Conservation (phyloP, 2,797 vertebrate species). For the Lophotriccus pileatus region DNA sequence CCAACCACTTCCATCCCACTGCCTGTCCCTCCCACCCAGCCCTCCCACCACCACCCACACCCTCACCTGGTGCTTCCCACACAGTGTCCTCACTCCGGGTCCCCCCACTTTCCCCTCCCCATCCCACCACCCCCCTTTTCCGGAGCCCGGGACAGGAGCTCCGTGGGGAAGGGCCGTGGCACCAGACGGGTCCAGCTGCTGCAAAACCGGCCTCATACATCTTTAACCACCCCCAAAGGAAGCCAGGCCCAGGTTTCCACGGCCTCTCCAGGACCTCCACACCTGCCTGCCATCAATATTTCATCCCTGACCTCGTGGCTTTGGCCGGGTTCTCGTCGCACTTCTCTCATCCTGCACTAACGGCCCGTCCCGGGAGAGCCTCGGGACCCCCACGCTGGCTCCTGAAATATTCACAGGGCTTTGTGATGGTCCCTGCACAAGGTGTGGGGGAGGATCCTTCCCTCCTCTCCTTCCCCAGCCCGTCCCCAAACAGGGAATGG, state of each 20-base stretch:
- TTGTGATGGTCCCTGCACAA: not conserved
- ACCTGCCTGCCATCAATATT: slow-evolving; percentile 45
- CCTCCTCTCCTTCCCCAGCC: not conserved
- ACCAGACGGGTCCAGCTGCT: not conserved
- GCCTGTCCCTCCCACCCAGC: not conserved
- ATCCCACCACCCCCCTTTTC: not conserved
- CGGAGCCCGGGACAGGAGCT: not conserved
- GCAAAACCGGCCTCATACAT: not conserved
- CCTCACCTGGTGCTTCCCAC: not conserved
- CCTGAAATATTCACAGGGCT: not conserved
- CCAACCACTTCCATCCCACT: too few species aligned
- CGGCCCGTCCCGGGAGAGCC: not conserved
- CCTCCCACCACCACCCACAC: not conserved
- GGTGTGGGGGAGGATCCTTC: not conserved
- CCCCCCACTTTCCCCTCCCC: not conserved
- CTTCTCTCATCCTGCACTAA: not conserved
- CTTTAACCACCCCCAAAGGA: not conserved
- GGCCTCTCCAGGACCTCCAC: not conserved
- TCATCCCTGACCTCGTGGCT: not conserved
- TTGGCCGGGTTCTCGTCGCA: not conserved
- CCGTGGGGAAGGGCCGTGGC: not conserved
- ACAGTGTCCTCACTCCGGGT: fast-evolving
- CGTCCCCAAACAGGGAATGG: not conserved
- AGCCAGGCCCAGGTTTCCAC: fast-evolving
- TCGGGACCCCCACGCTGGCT: fast-evolving